Evolutionary conservation across 2,113 vertebrate species (phyloP).

Genomic region (Etia nguti): DNA sequence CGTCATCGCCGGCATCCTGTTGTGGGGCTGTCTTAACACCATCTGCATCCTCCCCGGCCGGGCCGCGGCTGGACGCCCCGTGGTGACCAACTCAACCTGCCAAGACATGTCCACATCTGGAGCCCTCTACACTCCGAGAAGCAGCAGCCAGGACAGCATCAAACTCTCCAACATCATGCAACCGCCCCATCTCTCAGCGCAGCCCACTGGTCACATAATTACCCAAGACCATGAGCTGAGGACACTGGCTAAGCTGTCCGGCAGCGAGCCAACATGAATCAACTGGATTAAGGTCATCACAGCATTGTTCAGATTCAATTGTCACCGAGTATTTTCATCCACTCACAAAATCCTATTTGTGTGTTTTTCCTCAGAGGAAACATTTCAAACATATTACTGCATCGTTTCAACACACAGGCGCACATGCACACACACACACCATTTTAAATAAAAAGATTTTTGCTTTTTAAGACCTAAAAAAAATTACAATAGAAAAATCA

Average conservation of each 20-base stretch:
- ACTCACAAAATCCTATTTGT: conserved; percentile 4
- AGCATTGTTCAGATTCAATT: conserved; percentile 16
- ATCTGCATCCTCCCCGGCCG: conserved; percentile 60
- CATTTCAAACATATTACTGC: not conserved
- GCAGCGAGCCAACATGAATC: conserved; percentile 36
- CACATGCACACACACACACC: not conserved
- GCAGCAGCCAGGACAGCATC: conserved; percentile 32
- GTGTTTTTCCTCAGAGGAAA: not conserved
- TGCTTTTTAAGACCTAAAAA: not conserved
- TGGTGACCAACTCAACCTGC: not conserved
- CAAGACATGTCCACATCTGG: not conserved
- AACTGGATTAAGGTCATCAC: conserved; percentile 48
- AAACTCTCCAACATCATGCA: conserved; percentile 57
- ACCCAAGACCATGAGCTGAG: conserved; percentile 58
- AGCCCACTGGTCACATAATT: not conserved
- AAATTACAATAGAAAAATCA: not conserved
- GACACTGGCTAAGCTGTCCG: conserved; percentile 32
- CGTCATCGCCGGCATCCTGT: conserved; percentile 71
- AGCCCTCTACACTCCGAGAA: conserved; percentile 24
- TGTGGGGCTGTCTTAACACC: conserved; percentile 79
- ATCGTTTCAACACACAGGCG: not conserved
- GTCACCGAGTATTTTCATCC: not conserved
- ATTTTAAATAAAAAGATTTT: not conserved
- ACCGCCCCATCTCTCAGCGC: conserved; percentile 51
- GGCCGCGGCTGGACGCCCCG: not conserved